A percentile compares a stretch with the other conserved stretches of the same genome.
Evolutionary conservation across 1,140 invertebrate species (phyloP).

Genomic region (Drosophila orosa): DNA sequence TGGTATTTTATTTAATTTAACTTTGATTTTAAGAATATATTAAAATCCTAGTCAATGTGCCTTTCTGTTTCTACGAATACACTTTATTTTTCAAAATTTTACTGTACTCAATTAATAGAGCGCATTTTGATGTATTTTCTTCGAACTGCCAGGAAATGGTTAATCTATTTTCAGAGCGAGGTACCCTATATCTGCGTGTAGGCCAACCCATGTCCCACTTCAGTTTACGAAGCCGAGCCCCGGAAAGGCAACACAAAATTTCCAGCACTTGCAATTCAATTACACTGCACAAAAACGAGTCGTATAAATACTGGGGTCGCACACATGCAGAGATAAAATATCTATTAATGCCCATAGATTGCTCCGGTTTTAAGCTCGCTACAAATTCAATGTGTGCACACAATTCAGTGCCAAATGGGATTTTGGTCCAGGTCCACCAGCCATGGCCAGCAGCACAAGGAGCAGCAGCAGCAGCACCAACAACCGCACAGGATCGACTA

Average conservation of each 20-base stretch:
- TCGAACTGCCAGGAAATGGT: not conserved
- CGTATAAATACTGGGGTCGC: constrained; percentile 35
- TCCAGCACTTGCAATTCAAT: constrained; percentile 67
- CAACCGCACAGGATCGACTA: constrained; percentile 66
- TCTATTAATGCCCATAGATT: constrained; percentile 78
- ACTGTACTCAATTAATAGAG: not conserved
- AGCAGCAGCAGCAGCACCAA: constrained; percentile 14
- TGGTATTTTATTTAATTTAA: too few species aligned
- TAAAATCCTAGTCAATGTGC: not conserved
- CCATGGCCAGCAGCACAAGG: constrained; percentile 32
- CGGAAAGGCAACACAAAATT: constrained; percentile 10
- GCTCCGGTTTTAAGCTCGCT: constrained; percentile 62
- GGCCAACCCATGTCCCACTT: constrained; percentile 25
- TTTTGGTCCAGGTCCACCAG: constrained; percentile 70
- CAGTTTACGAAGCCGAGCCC: constrained; percentile 2
- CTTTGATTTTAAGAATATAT: too few species aligned
- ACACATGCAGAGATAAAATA: constrained; percentile 55
- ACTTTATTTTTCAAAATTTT: not conserved
- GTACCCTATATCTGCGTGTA: not conserved
- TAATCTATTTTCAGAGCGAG: not conserved
- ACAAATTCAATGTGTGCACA: constrained; percentile 80
- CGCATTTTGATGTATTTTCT: not conserved
- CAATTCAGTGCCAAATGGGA: constrained; percentile 81
- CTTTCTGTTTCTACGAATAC: not conserved
- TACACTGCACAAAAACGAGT: constrained; percentile 38